Evolutionary conservation across 2,888 invertebrate genomes (phyloP).

Genomic region (Venustoraphidia nigricollis): DNA sequence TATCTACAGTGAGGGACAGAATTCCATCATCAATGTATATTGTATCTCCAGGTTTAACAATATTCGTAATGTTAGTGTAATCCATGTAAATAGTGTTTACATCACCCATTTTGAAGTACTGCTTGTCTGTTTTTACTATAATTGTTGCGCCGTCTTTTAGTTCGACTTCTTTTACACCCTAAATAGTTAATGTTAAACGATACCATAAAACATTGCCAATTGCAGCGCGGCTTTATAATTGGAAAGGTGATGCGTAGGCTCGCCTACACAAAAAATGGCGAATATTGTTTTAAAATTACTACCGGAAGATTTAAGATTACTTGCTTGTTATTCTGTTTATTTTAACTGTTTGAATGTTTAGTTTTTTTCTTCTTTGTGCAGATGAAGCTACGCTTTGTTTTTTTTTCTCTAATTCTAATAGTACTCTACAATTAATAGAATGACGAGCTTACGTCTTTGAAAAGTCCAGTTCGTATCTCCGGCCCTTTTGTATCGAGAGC

Average conservation of each 20-base stretch:
- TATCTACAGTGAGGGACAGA: constrained; percentile 55
- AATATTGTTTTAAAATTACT: no score
- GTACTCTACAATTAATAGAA: constrained; percentile 6
- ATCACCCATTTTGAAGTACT: constrained; percentile 37
- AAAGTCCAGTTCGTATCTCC: constrained; percentile 73
- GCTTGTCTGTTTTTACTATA: constrained; percentile 33
- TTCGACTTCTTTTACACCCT: constrained; percentile 17
- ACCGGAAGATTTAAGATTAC: no score
- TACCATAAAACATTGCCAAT: no score
- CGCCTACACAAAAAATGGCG: no score
- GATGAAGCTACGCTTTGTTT: no score
- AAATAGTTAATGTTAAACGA: no score
- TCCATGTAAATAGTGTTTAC: constrained; percentile 37
- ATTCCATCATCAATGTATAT: constrained; percentile 50
- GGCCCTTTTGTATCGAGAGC: constrained; percentile 75
- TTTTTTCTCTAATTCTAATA: constrained; percentile 14
- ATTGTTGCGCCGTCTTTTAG: constrained; percentile 26
- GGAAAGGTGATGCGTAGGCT: no score
- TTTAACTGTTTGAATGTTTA: no score
- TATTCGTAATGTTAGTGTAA: constrained; percentile 33
- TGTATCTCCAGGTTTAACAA: constrained; percentile 32
- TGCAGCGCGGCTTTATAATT: no score
- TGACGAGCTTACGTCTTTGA: constrained; percentile 50
- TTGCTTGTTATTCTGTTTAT: no score
- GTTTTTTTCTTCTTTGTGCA: no score